phyloP scores from a whole-genome alignment of 1,140 invertebrate genomes.

The Wasmannia auropunctata region DNA sequence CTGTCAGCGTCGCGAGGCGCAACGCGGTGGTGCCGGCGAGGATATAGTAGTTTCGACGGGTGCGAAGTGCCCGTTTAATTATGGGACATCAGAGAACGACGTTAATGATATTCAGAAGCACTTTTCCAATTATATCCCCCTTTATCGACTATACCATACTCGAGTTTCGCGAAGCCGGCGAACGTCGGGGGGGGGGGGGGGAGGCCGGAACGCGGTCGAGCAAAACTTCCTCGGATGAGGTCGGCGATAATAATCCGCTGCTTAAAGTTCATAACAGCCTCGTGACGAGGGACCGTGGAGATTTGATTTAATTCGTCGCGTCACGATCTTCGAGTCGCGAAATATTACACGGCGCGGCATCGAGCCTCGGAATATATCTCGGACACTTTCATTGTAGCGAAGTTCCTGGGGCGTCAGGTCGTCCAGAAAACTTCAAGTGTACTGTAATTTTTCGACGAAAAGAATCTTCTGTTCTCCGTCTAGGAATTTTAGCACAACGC shows the following conservation, averaged over 20 bases:
- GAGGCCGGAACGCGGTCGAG: constrained; percentile 38
- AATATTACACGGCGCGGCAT: not conserved
- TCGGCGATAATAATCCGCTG: constrained; percentile 46
- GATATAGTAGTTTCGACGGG: not conserved
- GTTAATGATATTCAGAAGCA: constrained; percentile 54
- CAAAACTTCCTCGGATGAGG: constrained; percentile 48
- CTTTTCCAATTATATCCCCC: constrained; percentile 47
- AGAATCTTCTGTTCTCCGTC: not conserved
- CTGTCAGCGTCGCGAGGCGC: not conserved
- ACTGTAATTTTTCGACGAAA: not conserved
- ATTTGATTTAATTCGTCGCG: constrained; percentile 48
- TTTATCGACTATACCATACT: constrained; percentile 34
- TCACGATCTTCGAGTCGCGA: constrained; percentile 32
- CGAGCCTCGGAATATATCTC: not conserved
- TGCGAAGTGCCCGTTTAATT: constrained; percentile 48
- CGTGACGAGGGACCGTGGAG: constrained; percentile 38
- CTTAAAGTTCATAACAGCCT: constrained; percentile 52
- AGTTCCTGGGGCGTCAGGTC: not conserved
- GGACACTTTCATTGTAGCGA: not conserved
- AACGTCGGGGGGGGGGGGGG: not conserved
- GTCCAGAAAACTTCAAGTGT: not conserved
- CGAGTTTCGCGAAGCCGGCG: constrained; percentile 16
- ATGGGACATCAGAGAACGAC: constrained; percentile 28
- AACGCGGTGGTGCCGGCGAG: not conserved
- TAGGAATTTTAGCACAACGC: not conserved